Evolutionary conservation across 2,888 invertebrate species (phyloP), one percentile per base, ranked within the genome.

Genomic region (Nipponacmea schrenckii): DNA sequence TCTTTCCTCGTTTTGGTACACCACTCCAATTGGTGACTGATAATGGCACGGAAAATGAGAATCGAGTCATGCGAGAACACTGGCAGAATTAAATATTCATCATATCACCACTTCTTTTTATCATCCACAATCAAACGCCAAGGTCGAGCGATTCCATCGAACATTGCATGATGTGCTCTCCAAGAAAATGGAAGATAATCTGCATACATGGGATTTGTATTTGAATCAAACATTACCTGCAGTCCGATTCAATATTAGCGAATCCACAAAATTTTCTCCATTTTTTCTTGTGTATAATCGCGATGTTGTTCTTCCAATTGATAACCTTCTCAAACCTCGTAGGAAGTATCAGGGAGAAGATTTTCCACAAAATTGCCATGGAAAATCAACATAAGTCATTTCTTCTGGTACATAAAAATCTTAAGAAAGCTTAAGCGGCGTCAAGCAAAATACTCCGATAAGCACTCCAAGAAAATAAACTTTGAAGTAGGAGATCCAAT

Each of bases 31-130:
- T n/a, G n/a, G n/a, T n/a, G n/a, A 68, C 70, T 27, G 73, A 73
- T 17, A 73, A 73, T 67, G 70, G 69, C 0, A 50, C 67, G n/a
- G 73, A 73, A 46, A 70, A 70, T 31, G 67, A 50, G 8, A 73
- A 73, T 44, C 63, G 8, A 24, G 31, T 56, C 10, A 63, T 70
- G 48, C 67, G 45, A 17, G 73, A 73, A 70, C 67, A 3, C 26
- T 71, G 17, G 45, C 15, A 24, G 45, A 20, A 14, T 48, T 71
- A 8, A 66, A 45, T 4, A 62, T 71, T 15, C 14, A 67, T 39
- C 71, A 71, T 62, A 45, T 67, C 4, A 62, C 17, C 2, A 71
- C 71, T 5, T 48, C 62, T 15, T 44, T 27, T 27, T 71, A 71
- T 15, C 71, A 71, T 26, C 71, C 71, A 15, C 67, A 67, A 17